Conservation (phyloP, 2,113 vertebrate genomes). For the Campylomormyrus tamandua region DNA sequence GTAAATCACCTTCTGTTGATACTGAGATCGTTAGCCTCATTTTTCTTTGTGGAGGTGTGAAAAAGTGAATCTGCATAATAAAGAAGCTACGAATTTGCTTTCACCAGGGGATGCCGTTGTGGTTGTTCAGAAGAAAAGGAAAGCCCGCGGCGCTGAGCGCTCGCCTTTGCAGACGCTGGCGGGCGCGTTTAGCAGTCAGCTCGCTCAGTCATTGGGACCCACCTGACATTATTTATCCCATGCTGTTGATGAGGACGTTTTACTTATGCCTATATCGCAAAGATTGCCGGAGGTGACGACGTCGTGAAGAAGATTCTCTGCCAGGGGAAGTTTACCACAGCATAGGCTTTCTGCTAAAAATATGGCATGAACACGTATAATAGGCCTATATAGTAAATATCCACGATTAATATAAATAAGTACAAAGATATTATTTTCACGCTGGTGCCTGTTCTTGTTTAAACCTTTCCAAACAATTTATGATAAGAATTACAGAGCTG, state of each 20-base stretch:
- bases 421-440: background rate
- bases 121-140: slow-evolving; percentile 18
- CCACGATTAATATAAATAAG: background rate
- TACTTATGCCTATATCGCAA: background rate
- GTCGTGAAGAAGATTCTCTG: background rate
- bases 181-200: background rate
- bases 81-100: slow-evolving; percentile 41
- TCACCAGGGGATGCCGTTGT: slow-evolving; percentile 21
- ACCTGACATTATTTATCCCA: background rate
- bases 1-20: slow-evolving; percentile 69
- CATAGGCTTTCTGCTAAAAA: background rate
- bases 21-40: slow-evolving; percentile 62
- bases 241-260: background rate
- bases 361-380: background rate
- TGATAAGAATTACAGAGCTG: background rate
- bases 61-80: slow-evolving; percentile 57
- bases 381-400: background rate
- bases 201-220: background rate
- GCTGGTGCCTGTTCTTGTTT: background rate
- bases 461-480: background rate
- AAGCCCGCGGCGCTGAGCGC: slow-evolving; percentile 19
- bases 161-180: background rate
- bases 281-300: background rate
- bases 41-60: slow-evolving; percentile 75
- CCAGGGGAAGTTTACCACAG: background rate